Evolutionary conservation across 1,140 invertebrate genomes (phyloP), one percentile per base, ranked within the genome.

Genomic region (Leptopilina clavipes): DNA sequence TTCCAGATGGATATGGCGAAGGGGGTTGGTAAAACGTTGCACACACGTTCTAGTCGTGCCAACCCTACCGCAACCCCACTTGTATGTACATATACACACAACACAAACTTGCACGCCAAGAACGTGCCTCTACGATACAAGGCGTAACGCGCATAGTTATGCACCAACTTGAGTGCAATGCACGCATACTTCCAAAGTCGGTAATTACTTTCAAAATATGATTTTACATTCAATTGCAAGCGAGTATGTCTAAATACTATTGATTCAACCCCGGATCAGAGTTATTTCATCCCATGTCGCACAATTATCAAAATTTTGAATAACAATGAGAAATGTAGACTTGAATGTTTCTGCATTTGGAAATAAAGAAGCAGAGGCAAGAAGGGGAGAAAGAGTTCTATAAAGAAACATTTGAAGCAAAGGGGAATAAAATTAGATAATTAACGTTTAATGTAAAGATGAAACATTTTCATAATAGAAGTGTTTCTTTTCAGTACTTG

Each of bases 1-100:
- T 48, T 18, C 45, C 48, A 79, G 83, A 83, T 78, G 79, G 82
- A 84, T 83, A 77, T 78, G 83, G 79, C 81, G 78, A 83, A 81
- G 80, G 80, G 82, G 80, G 80, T 81, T 72, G 73, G n/a, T 73
- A 75, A 77, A 81, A 77, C 74, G n/a, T 70, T 75, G 80, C 78
- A 79, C 80, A 77, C 80, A 77, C 79, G 79, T 78, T 74, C 74
- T 72, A 76, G 56, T 76, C 76, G 76, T 75, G 75, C 70, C 73
- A 76, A 76, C 79, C 76, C 76, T 56, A 77, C 73, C 71, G 75
- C 44, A 72, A 77, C 76, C 74, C 59, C 22, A 31, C 5, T 1
- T 31, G 1, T 31, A 3, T 31, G 25, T 65, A 65, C 31, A 31
- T 54, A 11, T 65, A 31, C 22, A 31, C 25, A 37, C n/a, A 37